A percentile compares a stretch with the other conserved stretches of the same genome.
phyloP scores from a whole-genome alignment of 2,888 invertebrate genomes.

The Zaprionus bogoriensis region DNA sequence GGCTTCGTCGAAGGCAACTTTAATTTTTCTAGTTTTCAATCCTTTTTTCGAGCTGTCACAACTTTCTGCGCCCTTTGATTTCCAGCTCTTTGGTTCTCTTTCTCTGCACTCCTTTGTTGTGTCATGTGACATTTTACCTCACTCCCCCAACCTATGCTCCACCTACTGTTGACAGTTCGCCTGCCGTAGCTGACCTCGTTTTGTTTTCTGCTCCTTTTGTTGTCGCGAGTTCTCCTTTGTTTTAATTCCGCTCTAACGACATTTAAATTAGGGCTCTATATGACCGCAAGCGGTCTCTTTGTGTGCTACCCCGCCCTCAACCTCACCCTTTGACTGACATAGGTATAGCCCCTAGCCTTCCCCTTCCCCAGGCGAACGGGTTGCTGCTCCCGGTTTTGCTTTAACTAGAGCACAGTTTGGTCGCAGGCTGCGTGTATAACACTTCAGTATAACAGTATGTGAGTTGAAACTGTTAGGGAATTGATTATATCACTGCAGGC shows the following conservation, averaged over 20 bases:
- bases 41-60: conserved; percentile 53
- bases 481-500: too few species aligned
- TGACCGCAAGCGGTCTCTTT: conserved; percentile 59
- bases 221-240: conserved; percentile 34
- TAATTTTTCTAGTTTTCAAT: too few species aligned
- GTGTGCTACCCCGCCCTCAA: conserved; percentile 27
- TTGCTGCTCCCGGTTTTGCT: background rate
- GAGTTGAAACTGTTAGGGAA: too few species aligned
- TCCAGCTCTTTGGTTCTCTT: background rate
- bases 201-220: conserved; percentile 5
- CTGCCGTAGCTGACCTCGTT: conserved; percentile 37
- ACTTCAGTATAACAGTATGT: background rate
- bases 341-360: background rate
- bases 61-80: conserved; percentile 50
- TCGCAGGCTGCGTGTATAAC: background rate
- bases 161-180: conserved; percentile 51
- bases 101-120: background rate
- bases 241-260: conserved; percentile 75
- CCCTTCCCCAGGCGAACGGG: background rate
- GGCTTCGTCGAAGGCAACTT: too few species aligned
- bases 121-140: conserved; percentile 39
- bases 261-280: conserved; percentile 76
- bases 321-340: conserved; percentile 29
- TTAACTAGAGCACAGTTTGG: background rate
- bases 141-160: background rate